Percentiles rank a stretch among this genome's conserved stretches.
Conservation (phyloP, 2,797 vertebrate species). For the Hippopotamyrus pictus region DNA sequence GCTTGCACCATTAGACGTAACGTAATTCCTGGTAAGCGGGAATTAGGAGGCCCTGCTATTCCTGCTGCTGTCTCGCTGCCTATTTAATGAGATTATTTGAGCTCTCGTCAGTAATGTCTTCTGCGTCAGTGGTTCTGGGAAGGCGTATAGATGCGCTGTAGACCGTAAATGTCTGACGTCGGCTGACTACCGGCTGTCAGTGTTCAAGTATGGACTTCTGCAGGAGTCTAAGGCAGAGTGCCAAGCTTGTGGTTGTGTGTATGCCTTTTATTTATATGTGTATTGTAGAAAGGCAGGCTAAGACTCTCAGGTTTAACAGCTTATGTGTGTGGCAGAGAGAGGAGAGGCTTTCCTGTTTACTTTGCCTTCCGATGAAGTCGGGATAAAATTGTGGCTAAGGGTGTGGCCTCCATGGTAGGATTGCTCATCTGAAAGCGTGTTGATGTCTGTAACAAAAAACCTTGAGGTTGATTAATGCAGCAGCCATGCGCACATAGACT, state of each 20-base stretch:
- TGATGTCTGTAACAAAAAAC: not conserved
- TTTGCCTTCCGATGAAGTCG: not conserved
- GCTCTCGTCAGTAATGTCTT: not conserved
- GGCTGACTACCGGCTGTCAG: not conserved
- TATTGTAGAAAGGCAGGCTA: not conserved
- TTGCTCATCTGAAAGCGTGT: not conserved
- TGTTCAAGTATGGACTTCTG: not conserved
- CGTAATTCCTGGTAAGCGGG: not conserved
- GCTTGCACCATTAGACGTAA: not conserved
- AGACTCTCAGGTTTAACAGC: not conserved
- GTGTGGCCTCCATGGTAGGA: not conserved
- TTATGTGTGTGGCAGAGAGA: not conserved
- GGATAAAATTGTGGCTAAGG: not conserved
- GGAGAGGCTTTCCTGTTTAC: slow-evolving; percentile 1
- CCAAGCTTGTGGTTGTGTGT: not conserved
- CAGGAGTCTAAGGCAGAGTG: not conserved
- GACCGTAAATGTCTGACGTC: not conserved
- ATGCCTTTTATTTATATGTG: not conserved
- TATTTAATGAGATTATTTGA: not conserved
- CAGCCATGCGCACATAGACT: not conserved
- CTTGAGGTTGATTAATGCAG: not conserved
- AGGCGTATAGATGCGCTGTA: not conserved
- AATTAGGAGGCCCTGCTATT: not conserved
- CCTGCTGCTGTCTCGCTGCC: not conserved
- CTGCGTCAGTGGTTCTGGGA: not conserved